These are phyloP conservation scores for Poeciliopsis prolifica DNA, from an alignment of 2,113 vertebrate species.

Conservation along the genomic window DNA sequence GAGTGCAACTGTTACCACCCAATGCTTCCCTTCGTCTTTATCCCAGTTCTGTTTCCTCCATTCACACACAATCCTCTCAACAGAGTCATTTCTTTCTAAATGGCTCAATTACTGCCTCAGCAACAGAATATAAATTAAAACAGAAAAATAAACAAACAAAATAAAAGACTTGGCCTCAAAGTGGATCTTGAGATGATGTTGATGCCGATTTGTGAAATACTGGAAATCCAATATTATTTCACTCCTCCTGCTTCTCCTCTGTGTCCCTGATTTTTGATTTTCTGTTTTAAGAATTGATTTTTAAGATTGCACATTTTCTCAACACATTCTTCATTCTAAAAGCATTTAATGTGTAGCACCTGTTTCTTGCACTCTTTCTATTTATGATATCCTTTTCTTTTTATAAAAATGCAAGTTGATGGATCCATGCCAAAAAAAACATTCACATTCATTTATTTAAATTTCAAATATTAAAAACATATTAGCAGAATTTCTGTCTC, in stretches of 20 bases:
- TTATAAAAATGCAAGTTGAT: too few relatives aligned
- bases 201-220: conserved; percentile 30
- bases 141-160: background rate
- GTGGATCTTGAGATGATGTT: conserved; percentile 38
- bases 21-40: background rate
- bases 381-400: too few relatives aligned
- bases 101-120: conserved; percentile 1
- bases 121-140: conserved; percentile 3
- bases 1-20: background rate
- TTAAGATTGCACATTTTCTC: too few relatives aligned
- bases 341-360: too few relatives aligned
- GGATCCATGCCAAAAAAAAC: too few relatives aligned
- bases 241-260: conserved; percentile 2
- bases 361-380: too few relatives aligned
- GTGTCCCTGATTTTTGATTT: conserved; percentile 39
- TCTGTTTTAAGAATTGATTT: background rate
- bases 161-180: conserved; percentile 1
- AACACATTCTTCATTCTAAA: too few relatives aligned
- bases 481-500: too few relatives aligned
- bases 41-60: conserved; percentile 17
- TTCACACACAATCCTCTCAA: conserved; percentile 37
- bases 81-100: conserved; percentile 21
- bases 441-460: too few relatives aligned
- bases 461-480: too few relatives aligned
- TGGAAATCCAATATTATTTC: conserved; percentile 11